Evolutionary conservation across 2,113 vertebrate species (phyloP).

Genomic region (Leucosticte australis): DNA sequence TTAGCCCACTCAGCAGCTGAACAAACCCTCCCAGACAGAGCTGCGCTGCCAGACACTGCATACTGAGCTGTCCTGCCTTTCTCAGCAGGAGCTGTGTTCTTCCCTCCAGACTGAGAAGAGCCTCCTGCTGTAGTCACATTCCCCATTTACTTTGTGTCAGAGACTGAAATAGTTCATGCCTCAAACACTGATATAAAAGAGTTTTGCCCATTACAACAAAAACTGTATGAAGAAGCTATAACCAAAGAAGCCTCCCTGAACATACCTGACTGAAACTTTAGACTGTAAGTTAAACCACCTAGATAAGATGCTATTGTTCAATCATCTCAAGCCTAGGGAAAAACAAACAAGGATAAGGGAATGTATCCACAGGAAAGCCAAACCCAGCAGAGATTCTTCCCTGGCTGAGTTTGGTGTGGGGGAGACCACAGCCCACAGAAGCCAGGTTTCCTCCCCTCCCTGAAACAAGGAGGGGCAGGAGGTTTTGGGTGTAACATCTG

Average conservation of each 20-base stretch:
- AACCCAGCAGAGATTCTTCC: neutral
- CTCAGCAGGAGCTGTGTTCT: neutral
- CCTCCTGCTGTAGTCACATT: neutral
- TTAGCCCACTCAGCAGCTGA: neutral
- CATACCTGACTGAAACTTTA: neutral
- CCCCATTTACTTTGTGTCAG: neutral
- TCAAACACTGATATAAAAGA: neutral
- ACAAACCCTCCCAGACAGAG: neutral
- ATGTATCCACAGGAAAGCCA: neutral
- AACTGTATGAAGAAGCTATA: neutral
- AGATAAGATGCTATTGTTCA: neutral
- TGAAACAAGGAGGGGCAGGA: rapidly evolving
- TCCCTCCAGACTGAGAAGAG: neutral
- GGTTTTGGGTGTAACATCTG: neutral
- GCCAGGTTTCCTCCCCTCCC: neutral
- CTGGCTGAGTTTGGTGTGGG: neutral
- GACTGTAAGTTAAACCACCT: neutral
- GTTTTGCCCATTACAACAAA: neutral
- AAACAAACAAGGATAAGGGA: neutral
- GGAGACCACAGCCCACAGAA: neutral
- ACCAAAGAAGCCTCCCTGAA: neutral
- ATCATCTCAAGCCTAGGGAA: neutral
- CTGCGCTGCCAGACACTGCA: rapidly evolving
- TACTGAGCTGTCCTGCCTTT: neutral
- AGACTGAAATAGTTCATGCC: neutral